Base-by-base conservation (phyloP, 2,113 vertebrate species). In the Gymnocephalus cernua region DNA sequence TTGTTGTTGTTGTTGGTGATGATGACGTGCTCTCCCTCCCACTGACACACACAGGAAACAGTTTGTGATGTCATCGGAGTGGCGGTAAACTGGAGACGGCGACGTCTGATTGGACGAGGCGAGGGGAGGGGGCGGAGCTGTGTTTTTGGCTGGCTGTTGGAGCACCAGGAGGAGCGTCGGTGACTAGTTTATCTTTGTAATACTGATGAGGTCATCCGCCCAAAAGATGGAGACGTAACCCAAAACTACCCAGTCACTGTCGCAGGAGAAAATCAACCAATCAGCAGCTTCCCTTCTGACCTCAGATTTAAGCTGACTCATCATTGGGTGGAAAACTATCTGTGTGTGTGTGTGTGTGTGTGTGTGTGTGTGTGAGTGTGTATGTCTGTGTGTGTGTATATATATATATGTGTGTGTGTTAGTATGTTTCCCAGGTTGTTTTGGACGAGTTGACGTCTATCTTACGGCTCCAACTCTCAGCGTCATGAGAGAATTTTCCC, bases 101-200 rank as follows among this genome's bases (percentile, higher is more conserved):
- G 32, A 15, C 86, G 15, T 81, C 80, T 79, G 84, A 84, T 84
- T 82, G 86, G 80, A 82, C 4, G 68, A 74, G 59, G n/a, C n/a
- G n/a, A n/a, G n/a, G n/a, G n/a, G n/a, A n/a, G n/a, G n/a, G n/a
- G 65, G 2, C 16, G 10, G 73, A 67, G 58, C 74, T 11, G 87
- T 62, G 63, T 16, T 77, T 84, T 74, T 87, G 59, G 50, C 53
- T 68, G 59, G 54, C 53, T 68, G 47, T 82, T 86, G 79, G 83
- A 91, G 89, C 35, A 38, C 35, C 35, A 2, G 35, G 35, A 70
- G 79, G 35, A 32, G 29, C 29, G 29, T 32, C n/a, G n/a, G n/a
- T n/a, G n/a, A n/a, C n/a, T n/a, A n/a, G n/a, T n/a, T n/a, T n/a
- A n/a, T n/a, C n/a, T n/a, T n/a, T n/a, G n/a, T n/a, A n/a, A n/a